Evolutionary conservation across 2,113 vertebrate genomes (phyloP).

Genomic region (Pedetes capensis): DNA sequence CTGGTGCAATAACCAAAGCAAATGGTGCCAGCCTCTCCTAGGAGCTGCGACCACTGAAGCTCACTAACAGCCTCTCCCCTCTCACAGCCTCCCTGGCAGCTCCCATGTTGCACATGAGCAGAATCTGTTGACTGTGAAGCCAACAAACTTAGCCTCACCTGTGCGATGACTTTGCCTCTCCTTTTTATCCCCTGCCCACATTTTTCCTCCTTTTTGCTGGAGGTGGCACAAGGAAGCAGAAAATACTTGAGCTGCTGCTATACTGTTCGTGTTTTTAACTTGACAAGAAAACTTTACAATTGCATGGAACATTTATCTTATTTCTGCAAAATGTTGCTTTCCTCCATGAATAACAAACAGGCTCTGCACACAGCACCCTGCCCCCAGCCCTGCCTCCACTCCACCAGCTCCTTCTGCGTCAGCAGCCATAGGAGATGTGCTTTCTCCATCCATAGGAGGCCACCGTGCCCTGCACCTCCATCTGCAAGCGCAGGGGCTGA

Average conservation of each 20-base stretch:
- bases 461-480: not conserved
- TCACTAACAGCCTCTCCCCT: rapidly evolving
- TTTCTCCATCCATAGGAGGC: not conserved
- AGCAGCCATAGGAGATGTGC: rapidly evolving
- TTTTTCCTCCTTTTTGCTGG: not conserved
- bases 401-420: rapidly evolving
- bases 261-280: slow-evolving; percentile 45
- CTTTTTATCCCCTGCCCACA: not conserved
- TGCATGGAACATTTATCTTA: slow-evolving; percentile 44
- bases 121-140: not conserved
- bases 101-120: rapidly evolving
- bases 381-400: not conserved
- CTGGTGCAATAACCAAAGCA: not conserved
- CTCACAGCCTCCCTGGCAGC: not conserved
- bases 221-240: not conserved
- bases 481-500: too few relatives aligned
- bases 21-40: rapidly evolving
- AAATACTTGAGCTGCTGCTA: not conserved
- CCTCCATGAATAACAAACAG: slow-evolving; percentile 64
- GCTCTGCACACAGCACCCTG: not conserved
- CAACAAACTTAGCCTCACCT: not conserved
- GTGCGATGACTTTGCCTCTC: rapidly evolving
- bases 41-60: not conserved
- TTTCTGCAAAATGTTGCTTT: slow-evolving; percentile 60
- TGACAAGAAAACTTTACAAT: slow-evolving; percentile 67